Conservation (phyloP, 2,113 vertebrate species). For the Burhinus oedicnemus region DNA sequence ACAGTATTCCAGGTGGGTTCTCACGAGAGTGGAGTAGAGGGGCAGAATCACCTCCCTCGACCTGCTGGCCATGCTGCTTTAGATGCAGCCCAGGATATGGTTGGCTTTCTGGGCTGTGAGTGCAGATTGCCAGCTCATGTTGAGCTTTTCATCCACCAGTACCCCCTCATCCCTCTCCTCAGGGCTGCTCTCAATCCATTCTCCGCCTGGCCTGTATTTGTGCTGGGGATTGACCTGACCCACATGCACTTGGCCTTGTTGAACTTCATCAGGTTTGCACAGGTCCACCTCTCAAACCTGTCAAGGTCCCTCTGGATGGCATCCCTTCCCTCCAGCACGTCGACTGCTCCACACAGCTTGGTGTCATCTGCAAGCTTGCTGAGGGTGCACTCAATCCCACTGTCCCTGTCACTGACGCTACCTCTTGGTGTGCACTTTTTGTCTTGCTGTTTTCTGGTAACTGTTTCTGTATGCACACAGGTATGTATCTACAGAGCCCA, state of each 20-base stretch:
- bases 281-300: neutral
- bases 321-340: neutral
- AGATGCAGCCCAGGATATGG: neutral
- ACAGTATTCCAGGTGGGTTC: neutral
- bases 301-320: neutral
- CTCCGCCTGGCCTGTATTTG: neutral
- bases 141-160: neutral
- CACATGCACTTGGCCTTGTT: neutral
- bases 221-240: too few species aligned
- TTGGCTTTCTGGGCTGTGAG: neutral
- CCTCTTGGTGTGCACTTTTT: neutral
- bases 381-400: neutral
- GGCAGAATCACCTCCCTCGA: neutral
- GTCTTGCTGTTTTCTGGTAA: neutral
- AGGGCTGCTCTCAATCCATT: neutral
- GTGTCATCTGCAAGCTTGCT: neutral
- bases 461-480: neutral
- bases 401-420: neutral
- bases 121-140: neutral
- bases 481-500: neutral
- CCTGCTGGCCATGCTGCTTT: neutral
- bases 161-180: neutral
- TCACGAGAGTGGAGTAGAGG: neutral
- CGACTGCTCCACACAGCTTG: neutral
- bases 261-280: neutral